Evolutionary conservation across 2,888 invertebrate species (phyloP).

Genomic region (Hirtodrosophila alboralis): DNA sequence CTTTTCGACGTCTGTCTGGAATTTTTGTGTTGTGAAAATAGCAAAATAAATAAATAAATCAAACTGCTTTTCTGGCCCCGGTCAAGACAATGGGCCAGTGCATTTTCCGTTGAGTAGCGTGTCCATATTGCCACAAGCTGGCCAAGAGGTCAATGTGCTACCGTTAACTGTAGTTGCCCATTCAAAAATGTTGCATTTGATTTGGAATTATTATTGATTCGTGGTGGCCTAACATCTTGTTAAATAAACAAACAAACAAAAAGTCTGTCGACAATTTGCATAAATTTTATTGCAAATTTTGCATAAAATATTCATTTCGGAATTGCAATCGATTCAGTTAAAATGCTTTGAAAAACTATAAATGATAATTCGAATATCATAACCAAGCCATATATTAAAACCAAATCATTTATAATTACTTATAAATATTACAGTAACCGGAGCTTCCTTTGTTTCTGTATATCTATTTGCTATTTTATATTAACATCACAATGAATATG

Average conservation of each 20-base stretch:
- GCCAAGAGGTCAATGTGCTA: constrained; percentile 72
- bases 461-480: too few relatives aligned
- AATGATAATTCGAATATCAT: constrained; percentile 3
- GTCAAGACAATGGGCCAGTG: constrained; percentile 24
- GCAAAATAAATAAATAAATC: constrained; percentile 71
- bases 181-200: constrained; percentile 53
- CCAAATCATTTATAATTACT: constrained; percentile 22
- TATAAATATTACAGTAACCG: constrained; percentile 10
- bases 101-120: constrained; percentile 23
- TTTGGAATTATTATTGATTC: constrained; percentile 46
- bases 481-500: constrained; percentile 45
- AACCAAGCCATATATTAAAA: constrained; percentile 3
- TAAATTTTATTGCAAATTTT: constrained; percentile 49
- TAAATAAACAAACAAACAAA: constrained; percentile 41
- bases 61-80: constrained; percentile 47
- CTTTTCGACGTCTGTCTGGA: constrained; percentile 72
- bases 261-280: constrained; percentile 61
- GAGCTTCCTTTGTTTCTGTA: neutral
- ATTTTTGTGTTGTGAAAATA: constrained; percentile 67
- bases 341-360: constrained; percentile 23
- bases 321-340: constrained; percentile 25
- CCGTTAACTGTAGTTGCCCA: constrained; percentile 61
- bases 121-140: constrained; percentile 21
- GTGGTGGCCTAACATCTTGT: constrained; percentile 20
- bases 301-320: constrained; percentile 57